Evolutionary conservation across 2,113 vertebrate genomes (phyloP).

Genomic region (Pachyramphus minor): DNA sequence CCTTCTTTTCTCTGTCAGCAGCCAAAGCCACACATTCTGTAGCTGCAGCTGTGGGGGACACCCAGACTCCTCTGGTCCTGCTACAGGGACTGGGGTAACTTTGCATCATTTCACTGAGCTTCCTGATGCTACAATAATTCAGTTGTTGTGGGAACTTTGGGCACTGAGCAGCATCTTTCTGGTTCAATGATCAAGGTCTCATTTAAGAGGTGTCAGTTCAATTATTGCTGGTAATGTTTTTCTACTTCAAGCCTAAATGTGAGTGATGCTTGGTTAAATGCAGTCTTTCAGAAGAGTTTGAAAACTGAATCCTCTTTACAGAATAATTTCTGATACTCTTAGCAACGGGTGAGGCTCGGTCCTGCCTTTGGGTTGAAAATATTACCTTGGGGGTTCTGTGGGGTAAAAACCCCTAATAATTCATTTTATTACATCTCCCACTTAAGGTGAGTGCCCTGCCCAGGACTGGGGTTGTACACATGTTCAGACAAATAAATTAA

Average conservation of each 20-base stretch:
- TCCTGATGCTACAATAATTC: not conserved
- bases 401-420: not conserved
- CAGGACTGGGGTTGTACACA: fast-evolving
- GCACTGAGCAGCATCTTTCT: not conserved
- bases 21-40: not conserved
- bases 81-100: not conserved
- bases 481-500: not conserved
- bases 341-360: not conserved
- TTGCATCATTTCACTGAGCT: not conserved
- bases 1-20: not conserved
- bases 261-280: not conserved
- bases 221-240: not conserved
- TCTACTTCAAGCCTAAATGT: not conserved
- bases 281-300: not conserved
- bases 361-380: not conserved
- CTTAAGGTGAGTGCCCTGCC: not conserved
- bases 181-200: not conserved
- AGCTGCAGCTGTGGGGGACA: not conserved
- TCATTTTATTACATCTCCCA: not conserved
- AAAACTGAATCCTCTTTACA: not conserved
- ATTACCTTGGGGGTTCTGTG: too few species aligned
- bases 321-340: not conserved
- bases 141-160: not conserved
- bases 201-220: not conserved
- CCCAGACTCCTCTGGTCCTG: not conserved